Conservation (phyloP, 2,888 invertebrate species). For the Celastrina argiolus region DNA sequence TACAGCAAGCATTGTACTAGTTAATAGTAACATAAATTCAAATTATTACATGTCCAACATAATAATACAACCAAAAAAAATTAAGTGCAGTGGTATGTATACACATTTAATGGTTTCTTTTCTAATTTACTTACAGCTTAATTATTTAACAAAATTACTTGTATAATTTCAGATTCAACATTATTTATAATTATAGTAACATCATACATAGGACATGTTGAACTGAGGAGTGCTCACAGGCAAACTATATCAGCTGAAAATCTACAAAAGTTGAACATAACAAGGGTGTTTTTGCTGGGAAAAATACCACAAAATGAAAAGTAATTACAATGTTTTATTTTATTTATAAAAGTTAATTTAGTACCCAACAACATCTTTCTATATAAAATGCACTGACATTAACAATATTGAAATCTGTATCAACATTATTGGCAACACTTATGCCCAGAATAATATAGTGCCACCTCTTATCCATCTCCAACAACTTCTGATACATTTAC, state of each 20-base stretch:
- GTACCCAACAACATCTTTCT: too few relatives aligned
- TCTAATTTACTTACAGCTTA: not conserved
- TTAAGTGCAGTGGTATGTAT: slow-evolving; percentile 46
- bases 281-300: slow-evolving; percentile 84
- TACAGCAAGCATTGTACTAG: slow-evolving; percentile 30
- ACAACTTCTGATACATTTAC: too few relatives aligned
- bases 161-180: slow-evolving; percentile 44
- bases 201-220: slow-evolving; percentile 85
- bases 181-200: slow-evolving; percentile 80
- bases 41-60: slow-evolving; percentile 41
- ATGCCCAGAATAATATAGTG: too few relatives aligned
- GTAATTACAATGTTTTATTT: slow-evolving; percentile 33
- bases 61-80: slow-evolving; percentile 41
- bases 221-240: slow-evolving; percentile 83
- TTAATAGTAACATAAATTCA: slow-evolving; percentile 37
- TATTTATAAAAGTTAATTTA: not conserved
- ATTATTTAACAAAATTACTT: not conserved
- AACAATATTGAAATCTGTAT: too few relatives aligned
- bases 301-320: slow-evolving; percentile 72
- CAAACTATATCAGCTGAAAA: slow-evolving; percentile 79
- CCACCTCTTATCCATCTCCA: too few relatives aligned
- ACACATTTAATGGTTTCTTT: not conserved
- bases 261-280: slow-evolving; percentile 76
- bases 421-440: too few relatives aligned
- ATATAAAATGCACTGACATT: too few relatives aligned